Conservation (phyloP, 2,888 invertebrate genomes). For the Lasius fuliginosus region DNA sequence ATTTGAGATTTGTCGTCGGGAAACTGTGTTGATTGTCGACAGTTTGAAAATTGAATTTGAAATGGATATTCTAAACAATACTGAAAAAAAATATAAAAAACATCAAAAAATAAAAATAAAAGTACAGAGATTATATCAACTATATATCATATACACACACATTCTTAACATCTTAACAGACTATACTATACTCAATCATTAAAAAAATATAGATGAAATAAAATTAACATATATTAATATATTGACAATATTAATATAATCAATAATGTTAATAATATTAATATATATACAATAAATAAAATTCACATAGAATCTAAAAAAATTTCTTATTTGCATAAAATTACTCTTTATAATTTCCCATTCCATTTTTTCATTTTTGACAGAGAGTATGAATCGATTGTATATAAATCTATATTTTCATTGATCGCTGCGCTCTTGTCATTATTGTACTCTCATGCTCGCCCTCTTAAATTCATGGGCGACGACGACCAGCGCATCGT, state of each 20-base stretch:
- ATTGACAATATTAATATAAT: too few relatives aligned
- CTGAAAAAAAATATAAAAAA: background rate
- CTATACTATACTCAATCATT: background rate
- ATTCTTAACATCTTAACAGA: background rate
- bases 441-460: background rate
- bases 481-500: constrained; percentile 36
- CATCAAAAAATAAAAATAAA: background rate
- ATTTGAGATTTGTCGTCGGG: constrained; percentile 9
- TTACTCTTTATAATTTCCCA: background rate
- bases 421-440: background rate
- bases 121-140: background rate
- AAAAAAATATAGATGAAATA: background rate
- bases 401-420: background rate
- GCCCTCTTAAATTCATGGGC: constrained; percentile 26
- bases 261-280: too few relatives aligned
- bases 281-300: background rate
- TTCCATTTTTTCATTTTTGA: background rate
- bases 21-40: constrained; percentile 11
- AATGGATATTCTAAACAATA: constrained; percentile 20
- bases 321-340: background rate
- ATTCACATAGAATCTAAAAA: background rate
- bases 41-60: constrained; percentile 12
- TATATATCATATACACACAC: background rate
- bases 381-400: background rate
- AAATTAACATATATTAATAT: background rate